These are phyloP conservation scores for Penaeus vannamei DNA, from an alignment of 1,140 invertebrate species.

Conservation along the genomic window DNA sequence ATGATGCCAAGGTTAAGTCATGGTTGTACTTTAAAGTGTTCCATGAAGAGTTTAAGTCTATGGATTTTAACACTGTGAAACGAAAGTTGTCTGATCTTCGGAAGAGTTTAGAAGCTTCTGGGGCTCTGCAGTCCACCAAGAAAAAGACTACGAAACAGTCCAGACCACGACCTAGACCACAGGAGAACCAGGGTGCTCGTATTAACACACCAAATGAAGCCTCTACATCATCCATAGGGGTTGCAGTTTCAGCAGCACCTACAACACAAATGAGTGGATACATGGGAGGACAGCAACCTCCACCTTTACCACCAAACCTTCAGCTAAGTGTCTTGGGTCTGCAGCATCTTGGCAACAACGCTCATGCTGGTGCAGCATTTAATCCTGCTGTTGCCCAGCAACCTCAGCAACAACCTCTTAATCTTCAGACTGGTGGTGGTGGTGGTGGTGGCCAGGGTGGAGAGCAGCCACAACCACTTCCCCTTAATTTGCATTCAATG, in stretches of 20 bases:
- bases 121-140: slow-evolving; percentile 50
- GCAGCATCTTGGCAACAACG: slow-evolving; percentile 49
- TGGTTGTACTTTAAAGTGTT: slow-evolving; percentile 70
- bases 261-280: slow-evolving; percentile 50
- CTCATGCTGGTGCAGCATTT: slow-evolving; percentile 46
- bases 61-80: slow-evolving; percentile 68
- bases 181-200: slow-evolving; percentile 30
- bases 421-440: slow-evolving; percentile 43
- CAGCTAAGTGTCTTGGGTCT: slow-evolving; percentile 56
- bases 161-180: slow-evolving; percentile 29
- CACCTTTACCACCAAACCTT: slow-evolving; percentile 37
- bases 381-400: slow-evolving; percentile 42
- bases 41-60: slow-evolving; percentile 69
- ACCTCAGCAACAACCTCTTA: slow-evolving; percentile 45
- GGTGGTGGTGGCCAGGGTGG: slow-evolving; percentile 10
- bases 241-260: slow-evolving; percentile 35
- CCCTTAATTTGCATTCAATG: slow-evolving; percentile 52
- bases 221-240: slow-evolving; percentile 4
- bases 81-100: slow-evolving; percentile 66
- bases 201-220: background rate
- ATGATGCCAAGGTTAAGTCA: slow-evolving; percentile 68
- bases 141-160: slow-evolving; percentile 44
- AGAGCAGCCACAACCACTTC: slow-evolving; percentile 48
- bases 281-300: slow-evolving; percentile 48
- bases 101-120: slow-evolving; percentile 52